Evolutionary conservation across 2,797 vertebrate species (phyloP), one percentile per base, ranked within the genome.

Genomic region (Fringilla coelebs): DNA sequence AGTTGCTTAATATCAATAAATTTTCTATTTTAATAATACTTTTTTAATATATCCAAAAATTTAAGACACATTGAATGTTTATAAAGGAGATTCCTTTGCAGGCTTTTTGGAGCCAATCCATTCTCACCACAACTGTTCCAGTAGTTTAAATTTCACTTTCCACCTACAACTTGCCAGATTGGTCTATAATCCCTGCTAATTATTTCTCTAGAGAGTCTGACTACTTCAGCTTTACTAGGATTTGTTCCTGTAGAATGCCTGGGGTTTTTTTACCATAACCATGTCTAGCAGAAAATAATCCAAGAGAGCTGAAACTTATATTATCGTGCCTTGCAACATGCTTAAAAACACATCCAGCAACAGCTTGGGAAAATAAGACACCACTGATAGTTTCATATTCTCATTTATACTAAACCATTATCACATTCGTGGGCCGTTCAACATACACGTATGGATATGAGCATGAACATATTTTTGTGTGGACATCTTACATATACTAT

Each of bases 181-280:
- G 79, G 36, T 92, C 51, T 82, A 34, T 93, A 95, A 94, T 93
- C 51, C 46, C 13, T 82, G 25, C 41, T 94, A 94, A 94, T 96
- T 91, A 67, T 75, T 92, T 74, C 91, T 94, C 88, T 81, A 82
- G 91, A 93, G 62, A 36, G 18, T 62, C 22, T 70, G n/a, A 29
- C 52, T 76, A 13, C 55, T 54, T 57, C 70, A 72, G 29, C 51
- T 91, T 38, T n/a, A 15, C 25, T 76, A 49, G 81, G 75, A 89
- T 81, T 93, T 95, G n/a, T 89, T 94, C 61, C 57, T 80, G 45
- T 49, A 87, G 72, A 88, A 63, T 49, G 52, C 24, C 68, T 71
- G 17, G 13, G 36, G 88, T 52, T 89, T 68, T 77, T 57, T 80
- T 28, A 66, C 18, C 46, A 18, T 29, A 92, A 18, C 31, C 6